Evolutionary conservation across 2,113 vertebrate species (phyloP).

Genomic region (Etheostoma cragini): DNA sequence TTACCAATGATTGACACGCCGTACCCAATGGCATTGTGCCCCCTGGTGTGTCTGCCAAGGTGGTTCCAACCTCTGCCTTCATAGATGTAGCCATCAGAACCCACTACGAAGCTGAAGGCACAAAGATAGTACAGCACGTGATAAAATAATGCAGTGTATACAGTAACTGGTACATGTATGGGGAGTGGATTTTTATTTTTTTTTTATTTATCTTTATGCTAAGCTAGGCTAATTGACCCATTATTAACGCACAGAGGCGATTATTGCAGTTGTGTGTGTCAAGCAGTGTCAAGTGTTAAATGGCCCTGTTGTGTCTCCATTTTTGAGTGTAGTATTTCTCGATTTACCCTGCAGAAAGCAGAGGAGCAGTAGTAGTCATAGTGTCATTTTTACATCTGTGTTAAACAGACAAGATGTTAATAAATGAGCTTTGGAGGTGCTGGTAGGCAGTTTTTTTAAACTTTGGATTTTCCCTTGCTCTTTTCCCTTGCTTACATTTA

Average conservation of each 20-base stretch:
- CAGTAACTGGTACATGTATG: no score
- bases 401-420: neutral
- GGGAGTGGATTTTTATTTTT: no score
- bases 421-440: neutral
- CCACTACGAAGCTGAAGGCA: slow-evolving; percentile 88
- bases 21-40: slow-evolving; percentile 87
- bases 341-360: no score
- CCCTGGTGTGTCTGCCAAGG: slow-evolving; percentile 88
- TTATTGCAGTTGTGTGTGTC: no score
- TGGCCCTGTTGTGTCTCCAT: no score
- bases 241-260: no score
- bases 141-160: neutral
- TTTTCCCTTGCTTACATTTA: neutral
- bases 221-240: no score
- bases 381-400: neutral
- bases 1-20: slow-evolving; percentile 90
- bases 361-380: no score
- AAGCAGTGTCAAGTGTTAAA: no score
- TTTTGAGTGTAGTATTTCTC: no score
- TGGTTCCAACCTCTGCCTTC: slow-evolving; percentile 91
- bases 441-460: neutral
- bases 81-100: slow-evolving; percentile 92
- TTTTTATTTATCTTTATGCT: no score
- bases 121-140: neutral
- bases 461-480: neutral